Base-by-base conservation (phyloP, 2,113 vertebrate genomes). In the Piaya cayana region DNA sequence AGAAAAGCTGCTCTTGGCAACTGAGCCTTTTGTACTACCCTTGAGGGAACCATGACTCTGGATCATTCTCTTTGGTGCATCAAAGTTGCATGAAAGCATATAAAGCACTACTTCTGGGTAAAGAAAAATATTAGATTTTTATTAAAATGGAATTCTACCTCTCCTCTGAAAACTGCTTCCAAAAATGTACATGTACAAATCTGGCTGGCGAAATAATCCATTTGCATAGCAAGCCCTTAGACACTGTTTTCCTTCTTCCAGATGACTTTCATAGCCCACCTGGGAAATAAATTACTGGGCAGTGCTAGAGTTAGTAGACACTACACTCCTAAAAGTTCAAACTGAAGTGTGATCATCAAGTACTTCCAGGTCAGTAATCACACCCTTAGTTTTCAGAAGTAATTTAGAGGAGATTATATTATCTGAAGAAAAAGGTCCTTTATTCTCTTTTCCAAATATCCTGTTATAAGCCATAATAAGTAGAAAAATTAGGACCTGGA, bases 201-300 rank as follows among this genome's bases (percentile, higher is more conserved):
- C 32, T 26, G 82, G 23, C 43, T 75, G 87, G 72, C 53, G 89
- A 82, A 75, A 71, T 65, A 34, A 82, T 74, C 81, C 45, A 0
- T 90, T 88, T 94, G 58, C 42, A 86, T 82, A 91, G 92, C 47
- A 91, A 95, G 55, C 43, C 74, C 60, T 89, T 43, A 82, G 77
- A 95, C 72, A 59, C 45, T 69, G 47, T 37, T 88, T 91, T 69
- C 62, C 67, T 92, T 93, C 82, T 93, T 96, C 78, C 92, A 95
- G 76, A 79, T 87, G 55, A 79, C 80, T 95, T 96, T 92, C 1
- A 0, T 65, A 67, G 77, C 55, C 71, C 91, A 84, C 37, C 64
- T 88, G 92, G 88, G 93, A 93, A 97, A 95, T 92, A 85, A 95
- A 93, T 93, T 89, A 82, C 74, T 64, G 60, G 82, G 88, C 80